A percentile compares a stretch with the other conserved stretches of the same genome.
Conservation (phyloP, 1,140 invertebrate genomes). For the Adelges cooleyi region DNA sequence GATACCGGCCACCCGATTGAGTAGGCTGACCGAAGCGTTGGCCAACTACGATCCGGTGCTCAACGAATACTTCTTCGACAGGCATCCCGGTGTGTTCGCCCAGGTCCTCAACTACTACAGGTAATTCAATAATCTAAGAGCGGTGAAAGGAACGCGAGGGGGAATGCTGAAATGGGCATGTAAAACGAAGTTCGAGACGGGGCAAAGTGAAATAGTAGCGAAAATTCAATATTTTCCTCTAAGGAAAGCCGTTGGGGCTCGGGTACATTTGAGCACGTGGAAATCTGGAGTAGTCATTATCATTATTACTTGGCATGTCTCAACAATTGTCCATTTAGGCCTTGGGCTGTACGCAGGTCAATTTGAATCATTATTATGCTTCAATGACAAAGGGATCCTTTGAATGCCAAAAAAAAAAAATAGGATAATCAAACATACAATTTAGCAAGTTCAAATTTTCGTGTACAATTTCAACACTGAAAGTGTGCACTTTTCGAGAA, state of each 20-base stretch:
- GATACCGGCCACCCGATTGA: constrained; percentile 83
- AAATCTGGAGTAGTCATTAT: too few species aligned
- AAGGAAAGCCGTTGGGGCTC: not conserved
- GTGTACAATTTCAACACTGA: too few species aligned
- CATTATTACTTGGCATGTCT: too few species aligned
- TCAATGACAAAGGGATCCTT: too few species aligned
- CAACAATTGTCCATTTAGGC: too few species aligned
- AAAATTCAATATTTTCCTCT: not conserved
- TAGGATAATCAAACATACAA: too few species aligned
- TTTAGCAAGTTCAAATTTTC: too few species aligned
- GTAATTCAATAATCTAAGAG: constrained; percentile 40
- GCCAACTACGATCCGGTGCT: constrained; percentile 92
- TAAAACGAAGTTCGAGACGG: not conserved
- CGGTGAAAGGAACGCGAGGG: not conserved
- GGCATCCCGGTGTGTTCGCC: constrained; percentile 95
- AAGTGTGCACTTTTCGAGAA: too few species aligned
- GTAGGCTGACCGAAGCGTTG: constrained; percentile 74
- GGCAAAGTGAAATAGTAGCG: too few species aligned
- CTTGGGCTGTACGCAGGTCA: too few species aligned
- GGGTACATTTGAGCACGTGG: not conserved
- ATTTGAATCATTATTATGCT: too few species aligned
- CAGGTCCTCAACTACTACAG: constrained; percentile 84
- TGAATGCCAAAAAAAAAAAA: too few species aligned
- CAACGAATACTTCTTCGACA: constrained; percentile 98
- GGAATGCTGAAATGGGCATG: not conserved